Evolutionary conservation across 2,888 invertebrate species (phyloP), one percentile per base, ranked within the genome.

Genomic region (Thera britannica): DNA sequence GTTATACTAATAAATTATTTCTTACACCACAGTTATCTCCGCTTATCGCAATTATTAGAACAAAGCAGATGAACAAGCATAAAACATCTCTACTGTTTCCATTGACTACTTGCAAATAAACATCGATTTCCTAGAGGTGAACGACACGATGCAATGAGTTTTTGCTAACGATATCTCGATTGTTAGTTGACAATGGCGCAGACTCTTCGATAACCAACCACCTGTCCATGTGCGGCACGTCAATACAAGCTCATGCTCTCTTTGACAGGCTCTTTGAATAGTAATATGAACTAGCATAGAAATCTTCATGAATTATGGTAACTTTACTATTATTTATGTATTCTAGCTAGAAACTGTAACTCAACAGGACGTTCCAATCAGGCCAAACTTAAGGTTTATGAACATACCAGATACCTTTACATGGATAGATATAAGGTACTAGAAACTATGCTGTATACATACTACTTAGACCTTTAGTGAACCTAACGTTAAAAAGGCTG

Each of bases 61-160:
- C 73, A 75, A 72, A 74, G 70, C 76, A 76, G 61, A 73, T 74
- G 77, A 75, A 74, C 71, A 65, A 60, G 70, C 66, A 69, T 74
- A 76, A 76, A 76, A 77, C 68, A 74, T 70, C 59, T 72, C 76
- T 75, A 73, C 71, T 74, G 69, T 67, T 73, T 62, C 48, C 48
- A 57, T 52, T 52, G 34, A 67, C 12, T 60, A 65, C 54, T 70
- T 66, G 70, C 60, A 57, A 70, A 70, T 85, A 84, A 87, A 85
- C 83, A 86, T 77, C 76, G 81, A 83, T 86, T 88, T 86, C 83
- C 74, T 72, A 81, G 81, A 76, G 89, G 88, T 89, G 84, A 89
- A 87, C 79, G 89, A 87, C 88, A 79, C 75, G 70, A 54, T 62
- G 70, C 70, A 65, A 65, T 62, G 46, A 56, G 75, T 86, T 85